Evolutionary conservation across 2,888 invertebrate genomes (phyloP), one percentile per base, ranked within the genome.

Genomic region (Coelogynopora nodosa): DNA sequence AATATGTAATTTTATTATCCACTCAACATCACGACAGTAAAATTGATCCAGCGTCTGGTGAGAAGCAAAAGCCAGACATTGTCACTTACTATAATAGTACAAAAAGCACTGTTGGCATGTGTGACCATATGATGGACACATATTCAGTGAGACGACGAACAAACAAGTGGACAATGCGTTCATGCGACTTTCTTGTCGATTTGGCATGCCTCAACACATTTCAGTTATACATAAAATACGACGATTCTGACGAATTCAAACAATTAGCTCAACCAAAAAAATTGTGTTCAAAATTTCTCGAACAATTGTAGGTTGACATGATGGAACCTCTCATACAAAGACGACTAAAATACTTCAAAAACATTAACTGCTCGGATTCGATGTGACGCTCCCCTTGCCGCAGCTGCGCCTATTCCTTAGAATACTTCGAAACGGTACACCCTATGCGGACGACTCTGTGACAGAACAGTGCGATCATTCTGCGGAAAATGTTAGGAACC

Each of bases 311-410:
- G 5, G 27, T 74, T 10, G 74, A 74, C 27, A 74, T 74, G 74
- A 74, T 74, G 5, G 74, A 74, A 74, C 74, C 74, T 74, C 74
- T 74, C 74, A 74, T 74, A 13, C 74, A 74, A 74, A 74, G 5
- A 74, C 27, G 23, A 74, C 74, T 74, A 26, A 26, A 10, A 74
- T 74, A 74, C 74, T 74, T 74, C 5, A 74, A 74, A 74, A 74
- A 74, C 23, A 74, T 26, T 74, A 74, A 74, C 74, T 74, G 23
- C 74, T 23, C 27, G 23, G 74, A 74, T 74, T 74, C 5, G 74
- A 74, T 74, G 74, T 74, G 74, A 74, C 74, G 74, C 74, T 74
- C 74, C 74, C 74, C 74, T n/a, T 74, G 74, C 74, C 27, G 23
- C 74, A 74, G 74, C 74, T 74, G 74, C 23, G 27, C 74, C 5